These are phyloP conservation scores for Anastrepha ludens DNA, from an alignment of 1,140 invertebrate genomes.

Conservation along the genomic window DNA sequence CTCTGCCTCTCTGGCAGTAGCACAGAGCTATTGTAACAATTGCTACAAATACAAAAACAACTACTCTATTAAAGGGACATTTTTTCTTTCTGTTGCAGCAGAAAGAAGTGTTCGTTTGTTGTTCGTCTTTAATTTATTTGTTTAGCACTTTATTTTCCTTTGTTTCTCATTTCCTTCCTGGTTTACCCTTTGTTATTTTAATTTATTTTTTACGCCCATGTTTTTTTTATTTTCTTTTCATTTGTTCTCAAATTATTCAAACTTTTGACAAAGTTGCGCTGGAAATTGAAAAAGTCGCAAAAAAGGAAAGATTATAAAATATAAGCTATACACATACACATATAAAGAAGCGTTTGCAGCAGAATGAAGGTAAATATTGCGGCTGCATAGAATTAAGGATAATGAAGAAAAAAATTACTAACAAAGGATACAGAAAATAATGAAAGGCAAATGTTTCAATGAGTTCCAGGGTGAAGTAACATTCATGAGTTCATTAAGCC, in stretches of 20 bases:
- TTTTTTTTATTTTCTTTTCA: not conserved
- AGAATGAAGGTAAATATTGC: not conserved
- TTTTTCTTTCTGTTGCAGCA: not conserved
- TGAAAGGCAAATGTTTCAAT: not conserved
- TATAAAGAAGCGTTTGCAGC: not conserved
- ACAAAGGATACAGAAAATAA: not conserved
- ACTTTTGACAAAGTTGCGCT: not conserved
- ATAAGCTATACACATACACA: not conserved
- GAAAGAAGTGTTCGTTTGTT: not conserved
- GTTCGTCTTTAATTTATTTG: not conserved
- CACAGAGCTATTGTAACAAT: too few species aligned
- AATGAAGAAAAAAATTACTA: not conserved
- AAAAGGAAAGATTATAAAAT: not conserved
- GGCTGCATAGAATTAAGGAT: not conserved
- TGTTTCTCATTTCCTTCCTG: not conserved
- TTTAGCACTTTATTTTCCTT: not conserved
- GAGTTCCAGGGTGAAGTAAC: too few species aligned
- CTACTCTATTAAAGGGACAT: too few species aligned
- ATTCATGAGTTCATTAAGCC: not conserved
- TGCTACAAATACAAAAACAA: too few species aligned
- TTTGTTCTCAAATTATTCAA: not conserved
- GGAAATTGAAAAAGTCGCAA: not conserved
- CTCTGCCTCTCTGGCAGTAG: too few species aligned
- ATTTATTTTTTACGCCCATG: too few species aligned
- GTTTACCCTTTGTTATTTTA: not conserved